These are phyloP conservation scores for Acrocephalus arundinaceus DNA, from an alignment of 2,113 vertebrate species.

Conservation along the genomic window DNA sequence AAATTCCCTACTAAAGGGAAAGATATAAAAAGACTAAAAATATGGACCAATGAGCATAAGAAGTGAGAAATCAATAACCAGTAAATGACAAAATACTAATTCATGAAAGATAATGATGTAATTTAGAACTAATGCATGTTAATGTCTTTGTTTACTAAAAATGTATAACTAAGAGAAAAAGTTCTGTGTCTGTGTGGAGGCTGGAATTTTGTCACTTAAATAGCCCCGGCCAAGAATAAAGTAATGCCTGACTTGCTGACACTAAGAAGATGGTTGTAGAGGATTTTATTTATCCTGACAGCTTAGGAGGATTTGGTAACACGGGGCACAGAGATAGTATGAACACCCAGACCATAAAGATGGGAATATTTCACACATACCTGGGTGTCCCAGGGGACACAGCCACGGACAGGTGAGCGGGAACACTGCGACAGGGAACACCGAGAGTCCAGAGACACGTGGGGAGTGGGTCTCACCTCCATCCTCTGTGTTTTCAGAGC, in stretches of 20 bases:
- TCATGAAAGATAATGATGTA: not conserved
- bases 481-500: not conserved
- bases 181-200: not conserved
- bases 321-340: not conserved
- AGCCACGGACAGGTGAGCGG: not conserved
- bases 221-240: not conserved
- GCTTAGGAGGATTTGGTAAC: not conserved
- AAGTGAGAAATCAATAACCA: not conserved
- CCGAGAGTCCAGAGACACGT: fast-evolving
- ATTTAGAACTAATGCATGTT: not conserved
- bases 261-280: not conserved
- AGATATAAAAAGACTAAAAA: not conserved
- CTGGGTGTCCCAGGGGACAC: not conserved
- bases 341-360: not conserved
- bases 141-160: not conserved
- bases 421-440: not conserved
- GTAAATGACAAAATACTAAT: not conserved
- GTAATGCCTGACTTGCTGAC: not conserved
- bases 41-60: not conserved
- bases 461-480: not conserved
- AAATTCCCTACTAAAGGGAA: not conserved
- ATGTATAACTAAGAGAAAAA: no score
- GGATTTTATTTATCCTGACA: not conserved
- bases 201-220: not conserved
- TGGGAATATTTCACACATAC: fast-evolving